Evolutionary conservation across 2,888 invertebrate genomes (phyloP), one percentile per base, ranked within the genome.

Genomic region (Mythimna vitellina): DNA sequence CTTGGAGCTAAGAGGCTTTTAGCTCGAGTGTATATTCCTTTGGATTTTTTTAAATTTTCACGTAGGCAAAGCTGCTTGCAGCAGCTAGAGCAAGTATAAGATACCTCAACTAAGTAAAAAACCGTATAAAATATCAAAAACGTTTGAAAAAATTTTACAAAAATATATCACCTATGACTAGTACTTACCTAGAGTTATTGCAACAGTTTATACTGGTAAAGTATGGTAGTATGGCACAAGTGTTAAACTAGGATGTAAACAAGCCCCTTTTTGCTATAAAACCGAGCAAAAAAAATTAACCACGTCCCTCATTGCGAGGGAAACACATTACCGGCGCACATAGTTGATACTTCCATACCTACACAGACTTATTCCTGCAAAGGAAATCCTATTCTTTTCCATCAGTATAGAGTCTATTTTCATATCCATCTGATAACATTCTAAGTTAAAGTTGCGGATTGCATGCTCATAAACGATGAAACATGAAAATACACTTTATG

Each of bases 281-380:
- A 64, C 17, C 12, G 14, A 32, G n/a, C 17, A 53, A 57, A 38
- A 64, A 32, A 35, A 35, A 70, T 63, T 65, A 69, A 49, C 35
- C 53, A 66, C 75, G 64, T 68, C 70, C 68, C 56, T 75, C 49
- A 51, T 68, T 78, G 72, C 75, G 70, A 70, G 65, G 76, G 54
- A 81, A 84, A 84, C 57, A 64, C 60, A 73, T 71, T 76, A 65
- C 54, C 32, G 22, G 61, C 56, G 6, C 58, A 22, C 20, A 74
- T 61, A 78, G 61, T 65, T 65, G 49, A 78, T 61, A 72, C 42
- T 65, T 65, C 75, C 32, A 73, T 32, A 53, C 25, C 70, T 68
- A 53, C 25, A 49, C 35, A 54, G 20, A 72, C 53, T 6, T 65
- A 22, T 63, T 51, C 49, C 8, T 51, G 42, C 61, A 58, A 67